Conservation (phyloP, 2,888 invertebrate genomes). For the Tachina fera region DNA sequence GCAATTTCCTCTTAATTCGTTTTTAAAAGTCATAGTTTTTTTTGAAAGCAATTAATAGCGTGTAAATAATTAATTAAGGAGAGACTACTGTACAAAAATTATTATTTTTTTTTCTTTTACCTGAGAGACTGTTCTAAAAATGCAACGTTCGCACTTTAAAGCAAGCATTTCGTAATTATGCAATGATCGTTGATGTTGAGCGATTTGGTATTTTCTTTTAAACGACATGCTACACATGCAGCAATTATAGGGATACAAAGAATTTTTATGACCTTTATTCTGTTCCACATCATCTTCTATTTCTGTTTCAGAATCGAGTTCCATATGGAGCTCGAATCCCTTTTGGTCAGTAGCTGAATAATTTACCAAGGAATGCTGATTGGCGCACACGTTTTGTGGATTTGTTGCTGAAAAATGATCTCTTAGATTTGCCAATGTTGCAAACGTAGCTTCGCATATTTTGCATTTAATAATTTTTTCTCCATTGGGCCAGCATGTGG, state of each 20-base stretch:
- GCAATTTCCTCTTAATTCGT: too few relatives aligned
- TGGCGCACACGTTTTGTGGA: conserved; percentile 53
- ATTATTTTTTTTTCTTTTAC: conserved; percentile 74
- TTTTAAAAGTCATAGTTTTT: too few relatives aligned
- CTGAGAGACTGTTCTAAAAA: conserved; percentile 84
- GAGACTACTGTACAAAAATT: not conserved
- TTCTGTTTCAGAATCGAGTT: conserved; percentile 82
- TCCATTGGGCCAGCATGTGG: conserved; percentile 77
- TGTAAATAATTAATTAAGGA: too few relatives aligned
- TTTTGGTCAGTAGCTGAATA: conserved; percentile 80
- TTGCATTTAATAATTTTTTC: conserved; percentile 77
- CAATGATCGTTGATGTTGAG: conserved; percentile 79
- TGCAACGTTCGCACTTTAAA: conserved; percentile 84
- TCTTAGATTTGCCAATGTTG: conserved; percentile 74
- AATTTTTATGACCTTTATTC: conserved; percentile 41
- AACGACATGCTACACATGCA: conserved; percentile 78
- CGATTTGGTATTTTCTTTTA: conserved; percentile 78
- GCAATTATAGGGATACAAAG: conserved; percentile 75
- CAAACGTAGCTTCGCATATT: conserved; percentile 76
- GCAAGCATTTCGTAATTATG: conserved; percentile 84
- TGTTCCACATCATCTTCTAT: conserved; percentile 72
- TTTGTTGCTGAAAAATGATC: conserved; percentile 73
- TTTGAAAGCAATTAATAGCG: too few relatives aligned
- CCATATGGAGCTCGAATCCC: conserved; percentile 80
- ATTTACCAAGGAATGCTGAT: conserved; percentile 74